phyloP scores from a whole-genome alignment of 2,888 invertebrate genomes.

The Volucella bombylans region DNA sequence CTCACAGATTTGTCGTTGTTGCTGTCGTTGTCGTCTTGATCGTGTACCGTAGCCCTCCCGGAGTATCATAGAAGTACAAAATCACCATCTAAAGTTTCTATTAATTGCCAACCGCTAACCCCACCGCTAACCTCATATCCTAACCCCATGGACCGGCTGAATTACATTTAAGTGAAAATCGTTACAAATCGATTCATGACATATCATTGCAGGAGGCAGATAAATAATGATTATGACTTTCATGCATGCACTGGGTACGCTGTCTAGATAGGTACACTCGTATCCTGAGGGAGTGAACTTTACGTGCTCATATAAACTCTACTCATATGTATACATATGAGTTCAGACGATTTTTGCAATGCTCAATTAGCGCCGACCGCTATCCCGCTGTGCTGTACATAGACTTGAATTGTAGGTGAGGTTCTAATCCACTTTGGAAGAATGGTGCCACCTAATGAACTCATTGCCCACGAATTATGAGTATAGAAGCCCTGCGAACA shows the following conservation, averaged over 20 bases:
- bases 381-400: slow-evolving; percentile 46
- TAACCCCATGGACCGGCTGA: slow-evolving; percentile 6
- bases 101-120: slow-evolving; percentile 63
- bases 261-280: too few species aligned
- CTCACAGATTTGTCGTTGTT: slow-evolving; percentile 41
- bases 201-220: slow-evolving; percentile 72
- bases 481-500: slow-evolving; percentile 27
- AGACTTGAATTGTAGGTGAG: slow-evolving; percentile 32
- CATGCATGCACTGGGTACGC: slow-evolving; percentile 55
- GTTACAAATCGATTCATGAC: slow-evolving; percentile 73
- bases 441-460: slow-evolving; percentile 77
- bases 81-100: slow-evolving; percentile 48
- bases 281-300: slow-evolving; percentile 45
- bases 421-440: slow-evolving; percentile 70
- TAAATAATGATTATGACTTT: slow-evolving; percentile 61
- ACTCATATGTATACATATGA: background rate
- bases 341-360: slow-evolving; percentile 41
- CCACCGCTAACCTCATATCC: slow-evolving; percentile 11
- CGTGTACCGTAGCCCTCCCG: slow-evolving; percentile 45
- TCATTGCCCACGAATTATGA: slow-evolving; percentile 71
- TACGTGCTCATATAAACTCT: slow-evolving; percentile 63
- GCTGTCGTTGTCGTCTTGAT: slow-evolving; percentile 48
- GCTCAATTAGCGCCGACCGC: slow-evolving; percentile 41
- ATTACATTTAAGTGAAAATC: slow-evolving; percentile 65
- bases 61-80: slow-evolving; percentile 3